A percentile compares a stretch with the other conserved stretches of the same genome.
These are phyloP conservation scores for Aporophyla lueneburgensis DNA, from an alignment of 2,888 invertebrate species.

Conservation along the genomic window DNA sequence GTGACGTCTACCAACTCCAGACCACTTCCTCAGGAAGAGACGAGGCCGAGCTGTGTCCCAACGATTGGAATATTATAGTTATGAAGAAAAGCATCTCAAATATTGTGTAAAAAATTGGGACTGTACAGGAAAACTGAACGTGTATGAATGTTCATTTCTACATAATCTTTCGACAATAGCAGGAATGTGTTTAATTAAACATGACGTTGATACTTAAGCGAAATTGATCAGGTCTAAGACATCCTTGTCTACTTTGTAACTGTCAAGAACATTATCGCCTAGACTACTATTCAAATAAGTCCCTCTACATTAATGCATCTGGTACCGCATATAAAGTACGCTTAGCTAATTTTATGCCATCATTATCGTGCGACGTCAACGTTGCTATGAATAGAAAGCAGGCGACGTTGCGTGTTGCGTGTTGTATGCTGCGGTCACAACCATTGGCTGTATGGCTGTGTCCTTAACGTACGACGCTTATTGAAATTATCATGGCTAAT, in stretches of 20 bases:
- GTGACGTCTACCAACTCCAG: no score
- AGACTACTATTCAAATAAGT: constrained; percentile 37
- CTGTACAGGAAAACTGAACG: not conserved
- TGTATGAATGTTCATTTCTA: not conserved
- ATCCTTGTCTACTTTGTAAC: not conserved
- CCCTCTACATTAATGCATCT: constrained; percentile 44
- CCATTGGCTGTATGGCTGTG: constrained; percentile 51
- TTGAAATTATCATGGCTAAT: constrained; percentile 61
- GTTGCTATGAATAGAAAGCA: constrained; percentile 72
- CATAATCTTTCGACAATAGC: not conserved
- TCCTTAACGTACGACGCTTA: constrained; percentile 44
- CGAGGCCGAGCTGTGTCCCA: no score
- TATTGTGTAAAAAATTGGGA: not conserved
- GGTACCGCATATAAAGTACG: constrained; percentile 61
- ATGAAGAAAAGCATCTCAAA: no score
- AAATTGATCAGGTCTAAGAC: not conserved
- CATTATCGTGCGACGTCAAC: constrained; percentile 60
- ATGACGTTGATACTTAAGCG: not conserved
- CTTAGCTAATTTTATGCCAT: constrained; percentile 66
- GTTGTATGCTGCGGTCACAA: constrained; percentile 51
- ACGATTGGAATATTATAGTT: no score
- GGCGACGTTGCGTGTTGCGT: constrained; percentile 56
- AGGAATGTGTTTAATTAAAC: not conserved
- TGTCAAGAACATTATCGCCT: constrained; percentile 6
- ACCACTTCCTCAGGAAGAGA: no score